Base-by-base conservation (phyloP, 2,113 vertebrate species). In the Callaeas wilsoni region DNA sequence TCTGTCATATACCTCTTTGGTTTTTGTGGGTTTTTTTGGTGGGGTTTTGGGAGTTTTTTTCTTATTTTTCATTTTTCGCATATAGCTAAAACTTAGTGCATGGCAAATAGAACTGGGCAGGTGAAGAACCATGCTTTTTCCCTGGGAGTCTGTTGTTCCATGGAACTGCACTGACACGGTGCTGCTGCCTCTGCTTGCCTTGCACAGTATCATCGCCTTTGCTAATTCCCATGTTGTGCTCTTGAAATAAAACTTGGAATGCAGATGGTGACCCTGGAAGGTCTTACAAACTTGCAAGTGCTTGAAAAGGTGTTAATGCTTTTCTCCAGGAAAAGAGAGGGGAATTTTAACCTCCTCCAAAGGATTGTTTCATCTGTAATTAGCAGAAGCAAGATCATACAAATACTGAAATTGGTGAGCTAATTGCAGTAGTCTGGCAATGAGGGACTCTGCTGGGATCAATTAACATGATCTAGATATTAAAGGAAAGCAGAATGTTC, bases 361-460 rank as follows among this genome's bases (percentile, higher is more conserved):
- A 75, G 87, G 75, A 77, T 80, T 94, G 65, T 85, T 94, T 94
- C 41, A 84, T 93, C 65, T 63, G 62, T 80, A 83, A 90, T 93
- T 93, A 90, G 82, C 55, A 63, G 67, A 67, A 75, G 87, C 63
- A 74, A 74, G 85, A 93, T 84, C 33, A 65, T 93, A 75, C 82
- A 91, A 86, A 92, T 46, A 84, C 41, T 68, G 73, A 55, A 90
- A 84, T 85, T 6, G 1, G 44, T 84, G 84, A 96, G 70, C 70
- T 95, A 62, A 76, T 78, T 84, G 70, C 90, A 75, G 47, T 25
- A 70, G 63, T 46, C 59, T 88, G 50, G 63, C 71, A 86, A 46
- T 42, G 81, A 89, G 74, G 41, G 80, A 60, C 41, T 87, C 84
- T 76, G 16, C 69, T 79, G 89, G 91, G 93, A 95, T 95, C 77